A percentile compares a stretch with the other conserved stretches of the same genome.
Evolutionary conservation across 2,888 invertebrate genomes (phyloP).

Genomic region (Anarsia innoxiella): DNA sequence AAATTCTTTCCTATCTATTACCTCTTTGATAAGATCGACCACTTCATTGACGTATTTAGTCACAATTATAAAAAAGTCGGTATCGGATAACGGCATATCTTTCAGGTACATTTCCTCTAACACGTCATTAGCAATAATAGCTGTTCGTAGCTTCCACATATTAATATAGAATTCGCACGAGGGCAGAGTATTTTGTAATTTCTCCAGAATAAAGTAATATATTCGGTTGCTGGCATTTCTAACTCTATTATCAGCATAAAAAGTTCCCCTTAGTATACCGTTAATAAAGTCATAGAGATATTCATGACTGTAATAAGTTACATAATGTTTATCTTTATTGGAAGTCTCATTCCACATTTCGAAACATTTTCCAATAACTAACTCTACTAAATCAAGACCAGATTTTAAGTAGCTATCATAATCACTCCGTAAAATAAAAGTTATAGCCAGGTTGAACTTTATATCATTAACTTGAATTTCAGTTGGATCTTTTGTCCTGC

Average conservation of each 20-base stretch:
- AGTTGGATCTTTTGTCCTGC: conserved; percentile 3
- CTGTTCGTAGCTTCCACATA: conserved; percentile 29
- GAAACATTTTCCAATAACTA: conserved; percentile 23
- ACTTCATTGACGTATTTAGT: too few relatives aligned
- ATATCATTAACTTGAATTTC: too few relatives aligned
- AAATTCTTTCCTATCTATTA: conserved; percentile 21
- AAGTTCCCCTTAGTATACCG: too few relatives aligned
- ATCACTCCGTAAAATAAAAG: conserved; percentile 21
- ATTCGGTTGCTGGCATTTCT: conserved; percentile 21
- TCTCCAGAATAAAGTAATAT: conserved; percentile 23
- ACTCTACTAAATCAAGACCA: conserved; percentile 19
- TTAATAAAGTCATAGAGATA: too few relatives aligned
- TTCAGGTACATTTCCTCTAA: too few relatives aligned
- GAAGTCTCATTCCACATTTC: conserved; percentile 24
- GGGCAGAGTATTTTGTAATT: conserved; percentile 19
- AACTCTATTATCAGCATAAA: too few relatives aligned
- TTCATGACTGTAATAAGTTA: too few relatives aligned
- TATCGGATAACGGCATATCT: too few relatives aligned
- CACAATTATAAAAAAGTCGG: too few relatives aligned
- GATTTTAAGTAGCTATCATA: conserved; percentile 17
- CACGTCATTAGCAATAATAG: conserved; percentile 22
- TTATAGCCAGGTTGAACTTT: conserved; percentile 31
- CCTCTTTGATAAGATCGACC: too few relatives aligned
- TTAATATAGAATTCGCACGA: conserved; percentile 25
- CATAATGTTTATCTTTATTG: too few relatives aligned